Percentiles rank a stretch among this genome's conserved stretches.
These are phyloP conservation scores for Biston stratarius DNA, from an alignment of 2,888 invertebrate species.

Conservation along the genomic window DNA sequence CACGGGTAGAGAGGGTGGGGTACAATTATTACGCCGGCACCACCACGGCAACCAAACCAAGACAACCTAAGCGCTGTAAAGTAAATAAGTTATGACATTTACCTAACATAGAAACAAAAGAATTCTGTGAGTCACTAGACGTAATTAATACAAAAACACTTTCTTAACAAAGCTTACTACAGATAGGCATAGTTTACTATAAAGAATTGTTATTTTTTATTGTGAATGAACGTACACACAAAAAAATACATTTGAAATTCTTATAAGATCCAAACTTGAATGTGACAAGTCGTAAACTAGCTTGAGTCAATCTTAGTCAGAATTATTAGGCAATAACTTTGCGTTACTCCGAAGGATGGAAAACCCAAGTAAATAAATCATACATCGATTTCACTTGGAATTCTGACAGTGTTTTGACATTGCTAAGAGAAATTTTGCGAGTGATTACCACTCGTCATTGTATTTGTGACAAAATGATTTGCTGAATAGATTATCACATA, in stretches of 20 bases:
- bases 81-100: background rate
- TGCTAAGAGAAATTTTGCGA: slow-evolving; percentile 29
- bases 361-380: slow-evolving; percentile 33
- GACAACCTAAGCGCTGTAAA: too few relatives aligned
- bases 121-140: background rate
- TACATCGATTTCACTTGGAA: slow-evolving; percentile 27
- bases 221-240: too few relatives aligned
- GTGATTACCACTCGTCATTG: slow-evolving; percentile 21
- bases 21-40: too few relatives aligned
- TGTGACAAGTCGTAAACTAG: too few relatives aligned
- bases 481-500: slow-evolving; percentile 14
- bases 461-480: slow-evolving; percentile 19
- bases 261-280: too few relatives aligned
- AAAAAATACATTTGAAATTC: too few relatives aligned
- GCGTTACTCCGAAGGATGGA: slow-evolving; percentile 11
- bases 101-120: background rate
- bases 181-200: too few relatives aligned
- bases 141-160: too few relatives aligned
- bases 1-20: too few relatives aligned
- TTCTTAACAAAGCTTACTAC: too few relatives aligned
- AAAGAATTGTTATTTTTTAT: too few relatives aligned
- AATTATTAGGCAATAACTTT: slow-evolving; percentile 1
- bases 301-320: background rate
- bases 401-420: slow-evolving; percentile 27
- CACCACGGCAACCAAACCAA: too few relatives aligned